Evolutionary conservation across 2,888 invertebrate species (phyloP).

Genomic region (Leptura quadrifasciata): DNA sequence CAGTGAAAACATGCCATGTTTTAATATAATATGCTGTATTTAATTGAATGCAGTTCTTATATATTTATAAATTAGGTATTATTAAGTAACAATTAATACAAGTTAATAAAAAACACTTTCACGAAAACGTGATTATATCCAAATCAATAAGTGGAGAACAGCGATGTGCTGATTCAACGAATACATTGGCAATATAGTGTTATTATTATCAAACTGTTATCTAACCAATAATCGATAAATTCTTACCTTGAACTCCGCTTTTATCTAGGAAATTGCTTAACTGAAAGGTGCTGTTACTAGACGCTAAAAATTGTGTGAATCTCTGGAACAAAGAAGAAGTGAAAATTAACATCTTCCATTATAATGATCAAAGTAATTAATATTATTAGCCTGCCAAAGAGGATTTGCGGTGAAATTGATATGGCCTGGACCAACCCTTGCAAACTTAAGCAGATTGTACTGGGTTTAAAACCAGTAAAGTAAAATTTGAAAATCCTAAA

Average conservation of each 20-base stretch:
- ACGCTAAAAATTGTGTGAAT: conserved; percentile 99
- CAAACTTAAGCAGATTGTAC: no score
- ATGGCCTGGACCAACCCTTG: no score
- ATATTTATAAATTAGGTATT: neutral
- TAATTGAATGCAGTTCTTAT: neutral
- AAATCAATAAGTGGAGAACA: neutral
- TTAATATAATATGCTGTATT: neutral
- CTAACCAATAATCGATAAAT: conserved; percentile 14
- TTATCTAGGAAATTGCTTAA: conserved; percentile 98
- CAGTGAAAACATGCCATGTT: conserved; percentile 1
- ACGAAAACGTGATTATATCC: neutral
- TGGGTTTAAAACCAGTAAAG: no score
- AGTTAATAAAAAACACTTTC: conserved; percentile 25
- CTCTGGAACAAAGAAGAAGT: conserved; percentile 82
- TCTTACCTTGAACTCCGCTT: conserved; percentile 96
- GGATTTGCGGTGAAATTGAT: no score
- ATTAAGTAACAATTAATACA: conserved; percentile 25
- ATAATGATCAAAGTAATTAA: no score
- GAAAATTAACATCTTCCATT: no score
- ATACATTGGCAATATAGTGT: neutral
- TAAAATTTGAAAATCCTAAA: no score
- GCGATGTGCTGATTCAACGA: conserved; percentile 9
- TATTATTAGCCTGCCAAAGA: no score
- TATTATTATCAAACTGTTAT: conserved; percentile 3
- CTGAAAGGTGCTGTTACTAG: conserved; percentile 99